Conservation (phyloP, 2,888 invertebrate species). For the Mactromeris polynyma region DNA sequence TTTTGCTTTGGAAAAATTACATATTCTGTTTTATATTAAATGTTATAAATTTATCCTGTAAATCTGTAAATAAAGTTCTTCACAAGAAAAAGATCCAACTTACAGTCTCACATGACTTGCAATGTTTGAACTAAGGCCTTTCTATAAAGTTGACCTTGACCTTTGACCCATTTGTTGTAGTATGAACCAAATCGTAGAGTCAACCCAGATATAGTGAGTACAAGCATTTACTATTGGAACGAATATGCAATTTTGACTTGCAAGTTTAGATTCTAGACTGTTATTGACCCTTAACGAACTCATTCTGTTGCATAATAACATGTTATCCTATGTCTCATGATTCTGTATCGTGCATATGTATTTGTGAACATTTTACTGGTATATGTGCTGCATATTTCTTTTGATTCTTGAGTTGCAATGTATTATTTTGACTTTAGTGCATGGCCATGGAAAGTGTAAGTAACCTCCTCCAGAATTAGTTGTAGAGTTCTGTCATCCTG, state of each 20-base stretch:
- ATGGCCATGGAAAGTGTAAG: constrained; percentile 38
- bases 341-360: constrained; percentile 1
- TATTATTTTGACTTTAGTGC: constrained; percentile 37
- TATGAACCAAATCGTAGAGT: constrained; percentile 94
- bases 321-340: background rate
- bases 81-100: constrained; percentile 32
- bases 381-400: background rate
- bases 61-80: background rate
- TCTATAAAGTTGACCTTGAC: constrained; percentile 30
- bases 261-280: constrained; percentile 18
- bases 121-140: background rate
- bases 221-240: constrained; percentile 62
- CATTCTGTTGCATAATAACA: background rate
- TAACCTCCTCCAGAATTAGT: constrained; percentile 1
- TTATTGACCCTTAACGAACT: background rate
- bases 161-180: constrained; percentile 87
- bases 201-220: constrained; percentile 93
- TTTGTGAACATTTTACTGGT: background rate
- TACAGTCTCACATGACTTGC: constrained; percentile 72
- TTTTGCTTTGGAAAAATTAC: constrained; percentile 23
- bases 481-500: constrained; percentile 7
- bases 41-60: background rate
- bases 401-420: constrained; percentile 17
- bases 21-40: constrained; percentile 6
- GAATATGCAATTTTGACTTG: constrained; percentile 46